Percentiles rank a stretch among this genome's conserved stretches.
Conservation (phyloP, 2,113 vertebrate genomes). For the Zosterops borbonicus region DNA sequence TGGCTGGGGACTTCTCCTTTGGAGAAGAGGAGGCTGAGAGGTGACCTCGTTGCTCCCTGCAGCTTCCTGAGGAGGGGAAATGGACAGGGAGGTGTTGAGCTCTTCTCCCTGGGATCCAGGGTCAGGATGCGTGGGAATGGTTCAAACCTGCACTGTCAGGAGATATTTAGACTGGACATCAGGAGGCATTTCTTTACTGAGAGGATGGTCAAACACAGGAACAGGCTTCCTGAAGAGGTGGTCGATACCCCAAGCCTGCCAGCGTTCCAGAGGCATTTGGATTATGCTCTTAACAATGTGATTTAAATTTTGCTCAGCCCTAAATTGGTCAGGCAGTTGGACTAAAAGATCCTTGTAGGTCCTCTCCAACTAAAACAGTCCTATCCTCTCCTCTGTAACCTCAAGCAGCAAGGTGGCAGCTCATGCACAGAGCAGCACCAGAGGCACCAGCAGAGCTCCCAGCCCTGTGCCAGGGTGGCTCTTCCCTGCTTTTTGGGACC, state of each 20-base stretch:
- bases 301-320: background rate
- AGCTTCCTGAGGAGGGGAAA: background rate
- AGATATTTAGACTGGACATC: background rate
- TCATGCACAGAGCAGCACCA: accelerated
- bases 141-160: background rate
- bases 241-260: accelerated
- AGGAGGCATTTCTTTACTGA: background rate
- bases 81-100: background rate
- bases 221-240: background rate
- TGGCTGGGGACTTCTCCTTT: background rate
- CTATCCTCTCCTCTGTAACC: background rate
- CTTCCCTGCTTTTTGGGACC: accelerated
- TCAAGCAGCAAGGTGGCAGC: background rate
- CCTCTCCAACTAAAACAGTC: background rate
- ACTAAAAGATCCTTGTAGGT: background rate
- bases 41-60: accelerated
- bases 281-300: background rate
- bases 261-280: background rate
- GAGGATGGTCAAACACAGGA: background rate
- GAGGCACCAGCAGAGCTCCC: background rate
- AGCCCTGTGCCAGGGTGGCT: background rate
- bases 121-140: accelerated
- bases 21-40: background rate
- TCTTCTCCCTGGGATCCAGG: background rate
- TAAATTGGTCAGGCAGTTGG: background rate